phyloP scores from a whole-genome alignment of 2,888 invertebrate genomes.

The Drosophila maculinotata region DNA sequence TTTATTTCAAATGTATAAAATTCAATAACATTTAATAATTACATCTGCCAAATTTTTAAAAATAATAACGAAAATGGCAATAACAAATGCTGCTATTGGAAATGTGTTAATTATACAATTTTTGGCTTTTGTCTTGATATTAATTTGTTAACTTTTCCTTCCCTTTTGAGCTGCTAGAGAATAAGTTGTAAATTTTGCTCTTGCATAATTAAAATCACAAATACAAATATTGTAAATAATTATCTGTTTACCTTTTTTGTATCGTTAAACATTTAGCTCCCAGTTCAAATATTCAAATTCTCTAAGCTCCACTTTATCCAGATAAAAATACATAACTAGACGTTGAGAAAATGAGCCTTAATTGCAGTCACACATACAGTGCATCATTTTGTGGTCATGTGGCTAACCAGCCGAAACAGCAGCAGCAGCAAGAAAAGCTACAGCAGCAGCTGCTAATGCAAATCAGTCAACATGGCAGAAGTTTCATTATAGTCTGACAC shows the following conservation, averaged over 20 bases:
- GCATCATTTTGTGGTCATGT: conserved; percentile 46
- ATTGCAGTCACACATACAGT: conserved; percentile 27
- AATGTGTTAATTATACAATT: not conserved
- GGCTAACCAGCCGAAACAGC: not conserved
- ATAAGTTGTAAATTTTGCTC: too few species aligned
- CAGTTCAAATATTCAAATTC: too few species aligned
- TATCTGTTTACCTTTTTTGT: too few species aligned
- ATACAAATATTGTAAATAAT: too few species aligned
- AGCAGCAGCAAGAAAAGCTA: conserved; percentile 15
- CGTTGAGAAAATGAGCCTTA: not conserved
- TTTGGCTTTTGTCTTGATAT: too few species aligned
- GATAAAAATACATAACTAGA: not conserved
- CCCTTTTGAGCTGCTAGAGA: too few species aligned
- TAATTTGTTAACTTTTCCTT: too few species aligned
- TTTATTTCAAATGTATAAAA: too few species aligned
- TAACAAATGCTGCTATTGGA: conserved; percentile 10
- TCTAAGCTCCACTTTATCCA: not conserved
- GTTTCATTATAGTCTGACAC: conserved; percentile 8
- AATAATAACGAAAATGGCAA: conserved; percentile 9
- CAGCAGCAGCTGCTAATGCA: conserved; percentile 27
- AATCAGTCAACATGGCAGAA: conserved; percentile 52
- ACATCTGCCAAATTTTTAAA: conserved; percentile 14
- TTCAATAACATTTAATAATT: conserved; percentile 9
- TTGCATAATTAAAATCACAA: too few species aligned
- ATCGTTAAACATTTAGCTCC: too few species aligned